These are phyloP conservation scores for Hirtodrosophila alboralis DNA, from an alignment of 2,888 invertebrate genomes.

Conservation along the genomic window DNA sequence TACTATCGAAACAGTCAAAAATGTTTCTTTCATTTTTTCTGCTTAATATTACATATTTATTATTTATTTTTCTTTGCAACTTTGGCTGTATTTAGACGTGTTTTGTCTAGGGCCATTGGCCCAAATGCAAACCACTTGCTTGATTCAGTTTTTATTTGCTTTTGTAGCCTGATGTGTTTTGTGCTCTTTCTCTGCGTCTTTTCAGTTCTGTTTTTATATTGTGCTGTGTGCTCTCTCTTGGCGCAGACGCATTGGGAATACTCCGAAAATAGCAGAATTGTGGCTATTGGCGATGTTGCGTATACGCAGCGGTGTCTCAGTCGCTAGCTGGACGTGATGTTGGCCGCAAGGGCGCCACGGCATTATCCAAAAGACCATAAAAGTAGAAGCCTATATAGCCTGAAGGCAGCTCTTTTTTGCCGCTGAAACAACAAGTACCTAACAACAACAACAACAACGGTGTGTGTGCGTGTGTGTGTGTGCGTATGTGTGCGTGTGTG, in stretches of 20 bases:
- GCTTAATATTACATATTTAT: too few species aligned
- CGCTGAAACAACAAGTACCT: slow-evolving; percentile 77
- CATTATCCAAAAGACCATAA: slow-evolving; percentile 39
- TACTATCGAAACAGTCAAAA: too few species aligned
- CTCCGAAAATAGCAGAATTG: slow-evolving; percentile 62
- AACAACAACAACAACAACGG: too few species aligned
- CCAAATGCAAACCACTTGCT: slow-evolving; percentile 72
- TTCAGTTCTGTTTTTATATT: not conserved
- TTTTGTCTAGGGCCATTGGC: slow-evolving; percentile 56
- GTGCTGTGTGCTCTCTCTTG: slow-evolving; percentile 27
- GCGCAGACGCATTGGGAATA: slow-evolving; percentile 61
- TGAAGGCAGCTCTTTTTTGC: slow-evolving; percentile 66
- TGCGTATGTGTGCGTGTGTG: slow-evolving; percentile 12
- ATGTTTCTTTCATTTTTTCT: too few species aligned
- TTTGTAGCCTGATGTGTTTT: too few species aligned
- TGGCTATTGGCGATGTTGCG: slow-evolving; percentile 61
- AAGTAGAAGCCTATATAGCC: slow-evolving; percentile 39
- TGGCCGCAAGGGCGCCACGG: slow-evolving; percentile 79
- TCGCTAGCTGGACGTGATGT: slow-evolving; percentile 79
- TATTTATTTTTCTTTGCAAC: too few species aligned
- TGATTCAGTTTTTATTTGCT: too few species aligned
- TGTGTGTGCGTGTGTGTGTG: slow-evolving; percentile 17
- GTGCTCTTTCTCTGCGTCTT: slow-evolving; percentile 16
- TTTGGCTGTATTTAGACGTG: slow-evolving; percentile 21
- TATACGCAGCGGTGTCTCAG: slow-evolving; percentile 72